Evolutionary conservation across 2,797 vertebrate genomes (phyloP).

Genomic region (Helostoma temminkii): DNA sequence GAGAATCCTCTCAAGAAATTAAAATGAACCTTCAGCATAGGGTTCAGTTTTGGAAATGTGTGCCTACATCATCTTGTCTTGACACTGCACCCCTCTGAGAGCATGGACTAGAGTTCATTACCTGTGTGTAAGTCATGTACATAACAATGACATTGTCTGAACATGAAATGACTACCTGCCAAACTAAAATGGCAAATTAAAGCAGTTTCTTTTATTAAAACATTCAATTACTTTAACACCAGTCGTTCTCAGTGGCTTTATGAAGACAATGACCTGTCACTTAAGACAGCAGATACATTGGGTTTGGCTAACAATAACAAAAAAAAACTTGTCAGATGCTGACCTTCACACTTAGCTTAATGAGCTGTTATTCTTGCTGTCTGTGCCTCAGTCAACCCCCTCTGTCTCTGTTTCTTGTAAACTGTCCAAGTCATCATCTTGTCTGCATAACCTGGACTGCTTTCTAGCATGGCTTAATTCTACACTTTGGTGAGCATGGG

Average conservation of each 20-base stretch:
- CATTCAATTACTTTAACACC: conserved; percentile 1
- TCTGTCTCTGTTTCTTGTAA: conserved; percentile 31
- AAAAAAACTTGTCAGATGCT: conserved; percentile 20
- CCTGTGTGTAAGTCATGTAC: too few species aligned
- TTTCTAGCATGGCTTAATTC: conserved; percentile 7
- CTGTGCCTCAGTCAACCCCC: conserved; percentile 29
- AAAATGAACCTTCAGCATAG: too few species aligned
- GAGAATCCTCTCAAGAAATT: too few species aligned
- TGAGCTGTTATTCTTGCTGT: conserved; percentile 43
- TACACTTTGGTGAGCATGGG: conserved; percentile 2
- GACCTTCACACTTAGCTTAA: conserved; percentile 47
- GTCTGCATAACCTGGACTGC: conserved; percentile 28
- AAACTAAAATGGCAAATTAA: background rate
- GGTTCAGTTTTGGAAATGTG: too few species aligned
- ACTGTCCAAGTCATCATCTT: conserved; percentile 17
- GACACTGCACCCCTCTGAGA: too few species aligned
- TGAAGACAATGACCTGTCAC: conserved; percentile 25
- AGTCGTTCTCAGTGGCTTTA: background rate
- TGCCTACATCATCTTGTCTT: too few species aligned
- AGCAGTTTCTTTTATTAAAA: background rate
- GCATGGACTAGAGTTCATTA: too few species aligned
- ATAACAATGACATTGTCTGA: too few species aligned
- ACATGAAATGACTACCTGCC: too few species aligned
- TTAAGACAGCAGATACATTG: conserved; percentile 22
- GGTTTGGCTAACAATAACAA: conserved; percentile 22